phyloP scores from a whole-genome alignment of 2,797 vertebrate species.

The Danio albolineatus region DNA sequence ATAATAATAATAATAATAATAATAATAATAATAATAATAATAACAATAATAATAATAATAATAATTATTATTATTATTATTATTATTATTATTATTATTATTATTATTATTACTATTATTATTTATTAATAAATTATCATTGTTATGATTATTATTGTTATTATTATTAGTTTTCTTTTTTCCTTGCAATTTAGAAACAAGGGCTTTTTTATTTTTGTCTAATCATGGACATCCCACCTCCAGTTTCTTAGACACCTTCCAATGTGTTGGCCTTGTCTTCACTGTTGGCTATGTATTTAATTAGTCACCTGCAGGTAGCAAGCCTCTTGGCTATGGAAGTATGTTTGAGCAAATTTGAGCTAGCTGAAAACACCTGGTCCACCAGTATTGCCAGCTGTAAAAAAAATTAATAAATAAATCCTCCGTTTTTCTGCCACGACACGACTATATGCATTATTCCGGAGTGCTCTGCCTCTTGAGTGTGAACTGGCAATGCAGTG shows the following conservation, averaged over 20 bases:
- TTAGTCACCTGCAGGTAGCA: slow-evolving; percentile 48
- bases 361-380: slow-evolving; percentile 57
- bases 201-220: slow-evolving; percentile 3
- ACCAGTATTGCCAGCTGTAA: slow-evolving; percentile 48
- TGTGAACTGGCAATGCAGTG: slow-evolving; percentile 20
- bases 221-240: neutral
- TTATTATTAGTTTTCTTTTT: too few relatives aligned
- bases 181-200: neutral
- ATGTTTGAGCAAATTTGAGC: slow-evolving; percentile 55
- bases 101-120: too few relatives aligned
- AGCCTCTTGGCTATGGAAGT: slow-evolving; percentile 36
- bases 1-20: too few relatives aligned
- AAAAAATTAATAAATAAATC: slow-evolving; percentile 35
- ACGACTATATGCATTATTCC: slow-evolving; percentile 36
- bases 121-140: too few relatives aligned
- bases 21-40: too few relatives aligned
- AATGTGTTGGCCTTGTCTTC: slow-evolving; percentile 17
- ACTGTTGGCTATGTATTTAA: slow-evolving; percentile 19
- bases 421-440: slow-evolving; percentile 38
- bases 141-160: too few relatives aligned
- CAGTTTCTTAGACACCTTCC: slow-evolving; percentile 4
- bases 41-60: too few relatives aligned
- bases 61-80: too few relatives aligned
- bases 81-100: too few relatives aligned
- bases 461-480: neutral